These are phyloP conservation scores for Zonotrichia leucophrys DNA, from an alignment of 2,113 vertebrate species.

Conservation along the genomic window DNA sequence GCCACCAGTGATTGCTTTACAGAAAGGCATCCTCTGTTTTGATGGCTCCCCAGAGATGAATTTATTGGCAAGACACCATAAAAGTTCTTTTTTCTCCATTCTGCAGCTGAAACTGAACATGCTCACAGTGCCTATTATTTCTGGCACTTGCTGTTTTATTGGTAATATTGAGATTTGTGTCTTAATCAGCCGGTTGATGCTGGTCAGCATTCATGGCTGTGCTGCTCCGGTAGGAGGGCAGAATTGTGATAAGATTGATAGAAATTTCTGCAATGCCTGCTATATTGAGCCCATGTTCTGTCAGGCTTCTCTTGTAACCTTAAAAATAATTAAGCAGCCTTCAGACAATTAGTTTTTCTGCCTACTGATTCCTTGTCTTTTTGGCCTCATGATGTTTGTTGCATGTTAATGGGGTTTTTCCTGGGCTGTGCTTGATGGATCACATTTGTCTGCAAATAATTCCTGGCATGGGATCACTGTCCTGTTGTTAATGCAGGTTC, in stretches of 20 bases:
- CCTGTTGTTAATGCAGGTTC: neutral
- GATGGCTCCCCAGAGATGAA: conserved; percentile 68
- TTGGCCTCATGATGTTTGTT: neutral
- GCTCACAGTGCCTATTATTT: neutral
- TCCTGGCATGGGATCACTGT: neutral
- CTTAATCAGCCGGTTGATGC: neutral
- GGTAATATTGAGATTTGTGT: neutral
- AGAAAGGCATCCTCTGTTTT: conserved; percentile 69
- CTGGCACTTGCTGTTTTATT: neutral
- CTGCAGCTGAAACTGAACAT: neutral
- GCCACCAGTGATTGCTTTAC: conserved; percentile 47
- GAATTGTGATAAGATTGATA: neutral
- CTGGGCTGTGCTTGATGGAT: neutral
- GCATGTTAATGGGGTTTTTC: neutral
- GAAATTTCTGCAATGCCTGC: neutral
- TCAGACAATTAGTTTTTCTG: neutral
- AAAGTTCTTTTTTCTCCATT: neutral
- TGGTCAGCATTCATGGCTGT: neutral
- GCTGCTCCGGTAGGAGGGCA: neutral
- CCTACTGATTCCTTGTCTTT: neutral
- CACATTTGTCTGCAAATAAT: conserved; percentile 1
- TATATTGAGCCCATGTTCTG: fast-evolving
- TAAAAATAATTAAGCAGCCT: neutral
- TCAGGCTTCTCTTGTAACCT: neutral
- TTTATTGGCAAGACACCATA: conserved; percentile 61